These are phyloP conservation scores for Cydia amplana DNA, from an alignment of 1,140 invertebrate species.

Conservation along the genomic window DNA sequence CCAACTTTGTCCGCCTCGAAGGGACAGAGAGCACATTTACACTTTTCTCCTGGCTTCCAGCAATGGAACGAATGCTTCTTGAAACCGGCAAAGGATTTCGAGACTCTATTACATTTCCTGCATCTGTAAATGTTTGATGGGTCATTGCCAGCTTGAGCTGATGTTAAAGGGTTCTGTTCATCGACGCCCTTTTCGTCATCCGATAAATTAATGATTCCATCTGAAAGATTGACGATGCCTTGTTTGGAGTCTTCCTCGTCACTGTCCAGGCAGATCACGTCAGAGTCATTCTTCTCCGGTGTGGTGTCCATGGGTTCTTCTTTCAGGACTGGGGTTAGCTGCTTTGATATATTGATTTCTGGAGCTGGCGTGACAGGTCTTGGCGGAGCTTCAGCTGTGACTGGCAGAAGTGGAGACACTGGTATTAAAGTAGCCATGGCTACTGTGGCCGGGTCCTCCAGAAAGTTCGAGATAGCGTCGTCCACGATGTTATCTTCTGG, in stretches of 20 bases:
- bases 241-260: conserved; percentile 56
- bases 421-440: not conserved
- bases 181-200: conserved; percentile 37
- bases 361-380: not conserved
- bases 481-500: not conserved
- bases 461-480: not conserved
- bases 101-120: conserved; percentile 43
- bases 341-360: not conserved
- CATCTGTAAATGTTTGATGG: conserved; percentile 47
- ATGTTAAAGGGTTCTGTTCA: not conserved
- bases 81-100: conserved; percentile 42
- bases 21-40: conserved; percentile 51
- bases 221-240: conserved; percentile 47
- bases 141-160: conserved; percentile 31
- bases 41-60: conserved; percentile 15
- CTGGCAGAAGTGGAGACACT: not conserved
- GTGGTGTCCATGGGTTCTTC: conserved; percentile 33
- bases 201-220: conserved; percentile 47
- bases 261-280: conserved; percentile 60
- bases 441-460: not conserved
- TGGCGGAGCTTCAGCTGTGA: not conserved
- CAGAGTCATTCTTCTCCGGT: conserved; percentile 17
- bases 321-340: conserved; percentile 29
- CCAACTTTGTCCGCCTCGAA: not conserved
- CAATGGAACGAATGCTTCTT: conserved; percentile 50